A percentile compares a stretch with the other conserved stretches of the same genome.
These are phyloP conservation scores for Yponomeuta cagnagella DNA, from an alignment of 2,888 invertebrate genomes.

Conservation along the genomic window DNA sequence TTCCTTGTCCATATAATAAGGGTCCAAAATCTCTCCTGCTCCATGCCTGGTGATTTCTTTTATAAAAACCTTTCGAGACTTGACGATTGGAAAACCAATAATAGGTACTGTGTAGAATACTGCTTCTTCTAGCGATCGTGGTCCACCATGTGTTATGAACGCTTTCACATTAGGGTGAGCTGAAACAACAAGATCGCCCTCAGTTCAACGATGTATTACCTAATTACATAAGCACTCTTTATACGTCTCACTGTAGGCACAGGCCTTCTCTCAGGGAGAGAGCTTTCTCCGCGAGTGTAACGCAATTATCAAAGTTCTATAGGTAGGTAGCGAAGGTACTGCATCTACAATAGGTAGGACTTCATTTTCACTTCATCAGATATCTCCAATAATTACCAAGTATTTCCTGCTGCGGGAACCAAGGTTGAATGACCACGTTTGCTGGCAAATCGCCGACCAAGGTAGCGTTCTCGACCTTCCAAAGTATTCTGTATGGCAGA, in stretches of 20 bases:
- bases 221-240: too few relatives aligned
- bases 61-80: constrained; percentile 54
- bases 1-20: constrained; percentile 53
- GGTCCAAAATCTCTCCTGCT: constrained; percentile 55
- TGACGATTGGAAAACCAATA: constrained; percentile 54
- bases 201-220: too few relatives aligned
- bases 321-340: too few relatives aligned
- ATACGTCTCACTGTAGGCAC: too few relatives aligned
- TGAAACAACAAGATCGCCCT: constrained; percentile 27
- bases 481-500: constrained; percentile 65
- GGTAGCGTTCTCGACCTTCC: constrained; percentile 68
- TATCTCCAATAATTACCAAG: constrained; percentile 47
- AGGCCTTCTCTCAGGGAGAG: too few relatives aligned
- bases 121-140: constrained; percentile 65
- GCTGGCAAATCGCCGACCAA: constrained; percentile 47
- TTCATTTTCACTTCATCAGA: too few relatives aligned
- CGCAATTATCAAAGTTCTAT: too few relatives aligned
- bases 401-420: constrained; percentile 76
- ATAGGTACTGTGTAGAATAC: constrained; percentile 60
- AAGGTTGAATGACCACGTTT: constrained; percentile 59
- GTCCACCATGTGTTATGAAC: constrained; percentile 61
- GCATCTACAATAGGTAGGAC: too few relatives aligned
- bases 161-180: constrained; percentile 63
- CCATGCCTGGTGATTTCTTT: constrained; percentile 50
- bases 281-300: too few relatives aligned